A percentile compares a stretch with the other conserved stretches of the same genome.
Evolutionary conservation across 1,140 invertebrate species (phyloP).

Genomic region (Pseudomyrmex dendroicus): DNA sequence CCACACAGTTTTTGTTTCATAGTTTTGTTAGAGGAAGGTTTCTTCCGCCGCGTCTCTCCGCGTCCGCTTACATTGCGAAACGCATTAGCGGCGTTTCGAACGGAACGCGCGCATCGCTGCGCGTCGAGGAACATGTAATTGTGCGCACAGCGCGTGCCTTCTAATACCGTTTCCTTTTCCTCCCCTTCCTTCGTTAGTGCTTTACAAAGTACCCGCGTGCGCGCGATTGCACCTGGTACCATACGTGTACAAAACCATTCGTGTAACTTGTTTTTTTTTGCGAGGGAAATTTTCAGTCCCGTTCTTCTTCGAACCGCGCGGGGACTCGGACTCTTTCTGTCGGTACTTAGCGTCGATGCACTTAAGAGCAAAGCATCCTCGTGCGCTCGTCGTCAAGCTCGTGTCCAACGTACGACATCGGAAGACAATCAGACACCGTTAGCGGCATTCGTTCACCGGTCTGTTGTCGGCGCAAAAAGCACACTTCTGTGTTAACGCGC

Average conservation of each 20-base stretch:
- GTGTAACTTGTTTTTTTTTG: constrained; percentile 27
- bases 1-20: background rate
- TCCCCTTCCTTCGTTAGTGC: background rate
- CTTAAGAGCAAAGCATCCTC: constrained; percentile 64
- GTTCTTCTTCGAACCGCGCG: constrained; percentile 13
- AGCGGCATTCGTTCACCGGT: constrained; percentile 61
- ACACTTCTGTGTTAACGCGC: background rate
- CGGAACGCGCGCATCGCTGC: constrained; percentile 54
- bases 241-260: constrained; percentile 4
- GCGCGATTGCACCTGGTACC: constrained; percentile 47
- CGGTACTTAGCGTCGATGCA: constrained; percentile 61
- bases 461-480: constrained; percentile 36
- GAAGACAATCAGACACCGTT: constrained; percentile 77
- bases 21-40: constrained; percentile 17
- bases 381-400: constrained; percentile 16
- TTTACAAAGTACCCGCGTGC: constrained; percentile 57
- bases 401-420: constrained; percentile 68
- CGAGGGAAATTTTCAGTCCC: background rate
- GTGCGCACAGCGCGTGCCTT: constrained; percentile 55
- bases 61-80: constrained; percentile 56
- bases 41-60: background rate
- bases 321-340: constrained; percentile 17
- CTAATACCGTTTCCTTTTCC: constrained; percentile 50
- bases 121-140: constrained; percentile 31
- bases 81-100: constrained; percentile 47